A percentile compares a stretch with the other conserved stretches of the same genome.
phyloP scores from a whole-genome alignment of 2,888 invertebrate genomes.

The Drosophila kokeensis region DNA sequence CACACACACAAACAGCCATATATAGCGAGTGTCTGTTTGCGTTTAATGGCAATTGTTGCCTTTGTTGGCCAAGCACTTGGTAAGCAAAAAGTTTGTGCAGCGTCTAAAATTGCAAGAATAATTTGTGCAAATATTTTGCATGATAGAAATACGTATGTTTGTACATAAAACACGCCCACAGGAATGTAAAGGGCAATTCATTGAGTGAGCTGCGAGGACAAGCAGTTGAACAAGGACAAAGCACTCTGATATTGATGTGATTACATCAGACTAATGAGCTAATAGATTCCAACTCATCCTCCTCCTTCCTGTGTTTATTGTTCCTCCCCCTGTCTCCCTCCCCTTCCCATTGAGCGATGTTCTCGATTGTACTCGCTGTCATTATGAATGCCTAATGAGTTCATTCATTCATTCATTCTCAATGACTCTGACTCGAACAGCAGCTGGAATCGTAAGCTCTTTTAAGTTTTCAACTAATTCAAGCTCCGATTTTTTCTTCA shows the following conservation, averaged over 20 bases:
- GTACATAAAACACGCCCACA: slow-evolving; percentile 5
- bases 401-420: slow-evolving; percentile 36
- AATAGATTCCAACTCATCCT: slow-evolving; percentile 40
- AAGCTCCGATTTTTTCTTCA: neutral
- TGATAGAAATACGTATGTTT: neutral
- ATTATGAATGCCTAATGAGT: slow-evolving; percentile 56
- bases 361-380: slow-evolving; percentile 53
- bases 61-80: slow-evolving; percentile 34
- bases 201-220: slow-evolving; percentile 28
- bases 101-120: slow-evolving; percentile 41
- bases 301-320: neutral
- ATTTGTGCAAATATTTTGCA: slow-evolving; percentile 40
- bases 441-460: neutral
- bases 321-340: neutral
- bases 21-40: slow-evolving; percentile 22
- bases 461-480: slow-evolving; percentile 18
- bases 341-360: slow-evolving; percentile 21
- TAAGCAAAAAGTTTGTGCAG: slow-evolving; percentile 42
- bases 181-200: slow-evolving; percentile 7
- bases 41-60: slow-evolving; percentile 62
- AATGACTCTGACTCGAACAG: slow-evolving; percentile 10
- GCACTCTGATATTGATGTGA: slow-evolving; percentile 43
- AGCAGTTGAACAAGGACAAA: slow-evolving; percentile 16
- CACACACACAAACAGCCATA: neutral
- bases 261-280: slow-evolving; percentile 71